These are phyloP conservation scores for Myrmecobius fasciatus DNA, from an alignment of 2,113 vertebrate genomes.

Conservation along the genomic window DNA sequence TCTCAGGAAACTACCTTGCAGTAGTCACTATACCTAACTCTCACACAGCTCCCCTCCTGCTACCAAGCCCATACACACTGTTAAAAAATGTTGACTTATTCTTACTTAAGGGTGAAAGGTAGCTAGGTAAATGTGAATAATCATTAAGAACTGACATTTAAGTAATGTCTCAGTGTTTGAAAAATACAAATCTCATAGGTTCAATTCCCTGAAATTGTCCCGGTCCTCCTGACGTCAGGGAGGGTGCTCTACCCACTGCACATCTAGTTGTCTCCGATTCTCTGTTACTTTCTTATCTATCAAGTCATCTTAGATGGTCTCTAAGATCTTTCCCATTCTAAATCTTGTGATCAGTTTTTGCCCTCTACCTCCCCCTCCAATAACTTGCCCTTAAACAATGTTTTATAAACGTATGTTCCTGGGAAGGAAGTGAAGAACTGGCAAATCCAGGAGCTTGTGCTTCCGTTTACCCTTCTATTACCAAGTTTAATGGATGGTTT, in stretches of 20 bases:
- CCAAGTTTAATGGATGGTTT: background rate
- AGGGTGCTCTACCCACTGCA: too few relatives aligned
- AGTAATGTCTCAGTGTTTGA: background rate
- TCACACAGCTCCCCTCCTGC: too few relatives aligned
- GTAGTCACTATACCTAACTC: too few relatives aligned
- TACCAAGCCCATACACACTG: too few relatives aligned
- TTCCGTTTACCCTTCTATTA: conserved; percentile 35
- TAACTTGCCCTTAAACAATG: background rate
- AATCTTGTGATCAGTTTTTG: background rate
- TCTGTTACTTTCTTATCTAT: background rate
- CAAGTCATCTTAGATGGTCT: background rate
- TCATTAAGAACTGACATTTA: background rate
- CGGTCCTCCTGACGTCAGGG: too few relatives aligned
- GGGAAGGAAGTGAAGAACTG: background rate
- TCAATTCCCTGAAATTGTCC: background rate
- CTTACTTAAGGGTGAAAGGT: too few relatives aligned
- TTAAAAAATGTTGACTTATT: background rate
- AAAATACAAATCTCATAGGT: background rate
- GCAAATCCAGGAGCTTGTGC: background rate
- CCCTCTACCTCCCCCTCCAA: background rate
- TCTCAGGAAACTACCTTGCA: background rate
- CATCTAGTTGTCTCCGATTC: too few relatives aligned
- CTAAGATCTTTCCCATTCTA: background rate
- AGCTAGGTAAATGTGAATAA: background rate
- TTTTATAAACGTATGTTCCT: background rate